Evolutionary conservation across 2,888 invertebrate genomes (phyloP), one percentile per base, ranked within the genome.

Genomic region (Aplocera efformata): DNA sequence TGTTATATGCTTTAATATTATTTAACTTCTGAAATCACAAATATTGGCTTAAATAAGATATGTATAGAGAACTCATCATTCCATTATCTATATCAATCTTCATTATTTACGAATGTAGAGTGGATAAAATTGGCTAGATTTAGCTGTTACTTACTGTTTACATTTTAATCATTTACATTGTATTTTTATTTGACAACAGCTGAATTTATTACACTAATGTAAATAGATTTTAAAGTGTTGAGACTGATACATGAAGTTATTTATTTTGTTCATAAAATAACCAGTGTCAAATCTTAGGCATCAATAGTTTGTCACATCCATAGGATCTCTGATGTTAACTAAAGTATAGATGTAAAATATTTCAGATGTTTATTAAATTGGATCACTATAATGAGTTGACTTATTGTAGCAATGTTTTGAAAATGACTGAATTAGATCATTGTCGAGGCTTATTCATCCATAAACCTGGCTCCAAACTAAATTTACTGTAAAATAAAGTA

Each of bases 171-270:
- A 58, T 60, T 53, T 56, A 58, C 36, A 59, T 50, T 49, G 53
- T 60, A 59, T 53, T 63, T 32, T 62, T 61, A 58, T 67, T 75
- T 71, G 64, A 71, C 68, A 72, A 71, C 66, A 66, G 70, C 72
- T 72, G 70, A 79, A 74, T 78, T 80, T 73, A 72, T 69, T 67
- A 77, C 78, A 69, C 70, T 73, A 73, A 68, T 85, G 85, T 86
- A 85, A 66, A 85, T 86, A 86, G 75, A 78, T 74, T 56, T 81
- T 76, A 81, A 81, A 80, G 81, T 79, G 63, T 80, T 82, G 80
- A 85, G 86, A 88, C 86, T 88, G 86, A 88, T 85, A 83, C 71
- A 67, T 82, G 79, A 85, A 76, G 80, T 83, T 83, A 84, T 84
- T 84, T 85, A 83, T 85, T 85, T 80, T 38, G 62, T 84, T 79